Percentiles rank a stretch among this genome's conserved stretches.
These are phyloP conservation scores for Salvelinus alpinus DNA, from an alignment of 2,113 vertebrate species.

Conservation along the genomic window DNA sequence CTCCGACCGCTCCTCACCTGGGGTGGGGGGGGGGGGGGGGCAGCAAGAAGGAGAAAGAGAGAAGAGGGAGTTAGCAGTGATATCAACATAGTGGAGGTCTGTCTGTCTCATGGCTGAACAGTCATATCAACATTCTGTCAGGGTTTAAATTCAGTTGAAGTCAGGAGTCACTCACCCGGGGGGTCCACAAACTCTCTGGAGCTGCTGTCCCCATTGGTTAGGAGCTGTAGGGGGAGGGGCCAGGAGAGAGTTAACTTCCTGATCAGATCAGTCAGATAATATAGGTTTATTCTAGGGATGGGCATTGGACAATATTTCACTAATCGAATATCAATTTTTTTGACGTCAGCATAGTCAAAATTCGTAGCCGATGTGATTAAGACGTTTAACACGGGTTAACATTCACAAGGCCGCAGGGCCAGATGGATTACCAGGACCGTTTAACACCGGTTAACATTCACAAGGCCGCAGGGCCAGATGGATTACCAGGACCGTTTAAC, in stretches of 20 bases:
- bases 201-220: constrained; percentile 84
- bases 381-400: too few relatives aligned
- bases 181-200: constrained; percentile 87
- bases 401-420: too few relatives aligned
- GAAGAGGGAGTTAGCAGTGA: neutral
- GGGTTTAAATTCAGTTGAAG: neutral
- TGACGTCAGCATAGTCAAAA: too few relatives aligned
- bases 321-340: too few relatives aligned
- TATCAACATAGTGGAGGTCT: too few relatives aligned
- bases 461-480: too few relatives aligned
- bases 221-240: constrained; percentile 73
- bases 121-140: neutral
- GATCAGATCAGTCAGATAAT: neutral
- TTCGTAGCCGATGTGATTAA: too few relatives aligned
- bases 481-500: too few relatives aligned
- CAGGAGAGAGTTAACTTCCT: neutral
- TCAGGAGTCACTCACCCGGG: constrained; percentile 78
- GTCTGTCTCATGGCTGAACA: neutral
- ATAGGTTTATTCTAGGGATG: too few relatives aligned
- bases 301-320: too few relatives aligned
- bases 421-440: too few relatives aligned
- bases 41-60: constrained; percentile 85
- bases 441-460: too few relatives aligned
- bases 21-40: constrained; percentile 16
- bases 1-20: constrained; percentile 85